Conservation (phyloP, 2,113 vertebrate genomes). For the Notarius quadriscutis region DNA sequence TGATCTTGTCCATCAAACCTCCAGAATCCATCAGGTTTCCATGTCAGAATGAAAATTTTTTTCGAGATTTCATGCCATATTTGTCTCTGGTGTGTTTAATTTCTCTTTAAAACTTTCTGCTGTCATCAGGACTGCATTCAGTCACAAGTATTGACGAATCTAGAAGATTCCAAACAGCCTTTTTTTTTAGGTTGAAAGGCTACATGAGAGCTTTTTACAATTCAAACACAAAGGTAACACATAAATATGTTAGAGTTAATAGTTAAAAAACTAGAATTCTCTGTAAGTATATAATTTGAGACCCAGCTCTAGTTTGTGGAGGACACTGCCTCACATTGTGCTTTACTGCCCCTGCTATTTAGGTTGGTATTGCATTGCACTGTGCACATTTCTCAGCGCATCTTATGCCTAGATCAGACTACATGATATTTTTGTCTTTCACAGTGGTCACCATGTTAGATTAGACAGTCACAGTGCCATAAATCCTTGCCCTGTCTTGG, state of each 20-base stretch:
- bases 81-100: background rate
- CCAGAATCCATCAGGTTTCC: background rate
- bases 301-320: background rate
- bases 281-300: background rate
- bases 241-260: background rate
- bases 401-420: too few relatives aligned
- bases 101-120: background rate
- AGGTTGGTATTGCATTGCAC: background rate
- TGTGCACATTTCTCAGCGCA: background rate
- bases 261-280: background rate
- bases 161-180: background rate
- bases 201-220: background rate
- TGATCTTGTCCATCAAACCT: background rate
- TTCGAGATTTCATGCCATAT: background rate
- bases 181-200: background rate
- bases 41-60: background rate
- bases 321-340: background rate
- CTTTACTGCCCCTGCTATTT: background rate
- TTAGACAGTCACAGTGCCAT: too few relatives aligned
- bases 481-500: too few relatives aligned
- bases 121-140: background rate
- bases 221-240: background rate
- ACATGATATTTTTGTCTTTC: too few relatives aligned
- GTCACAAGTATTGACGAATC: background rate
- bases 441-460: too few relatives aligned